These are phyloP conservation scores for Troilus luridus DNA, from an alignment of 2,888 invertebrate genomes.

Conservation along the genomic window DNA sequence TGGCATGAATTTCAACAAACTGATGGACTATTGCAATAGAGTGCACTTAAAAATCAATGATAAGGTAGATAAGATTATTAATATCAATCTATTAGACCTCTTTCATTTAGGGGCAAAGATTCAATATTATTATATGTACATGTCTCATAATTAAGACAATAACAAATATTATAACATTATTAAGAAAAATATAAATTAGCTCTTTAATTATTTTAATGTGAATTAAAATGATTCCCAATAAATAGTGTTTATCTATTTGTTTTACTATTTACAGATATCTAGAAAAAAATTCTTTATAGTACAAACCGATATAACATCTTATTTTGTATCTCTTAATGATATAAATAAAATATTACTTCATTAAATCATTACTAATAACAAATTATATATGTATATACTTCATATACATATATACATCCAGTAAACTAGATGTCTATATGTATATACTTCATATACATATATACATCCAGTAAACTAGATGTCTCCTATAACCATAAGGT, in stretches of 20 bases:
- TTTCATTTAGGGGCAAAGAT: background rate
- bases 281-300: background rate
- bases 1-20: background rate
- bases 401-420: no score
- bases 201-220: background rate
- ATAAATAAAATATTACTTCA: background rate
- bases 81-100: constrained; percentile 28
- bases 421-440: no score
- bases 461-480: no score
- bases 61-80: constrained; percentile 41
- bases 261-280: background rate
- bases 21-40: constrained; percentile 30
- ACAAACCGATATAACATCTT: background rate
- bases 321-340: background rate
- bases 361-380: no score
- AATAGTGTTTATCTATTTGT: background rate
- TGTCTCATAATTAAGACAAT: background rate
- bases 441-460: no score
- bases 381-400: no score
- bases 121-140: background rate
- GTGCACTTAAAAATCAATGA: constrained; percentile 49
- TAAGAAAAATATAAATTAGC: background rate
- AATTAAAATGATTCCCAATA: background rate
- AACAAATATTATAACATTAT: background rate
- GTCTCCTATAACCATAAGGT: no score